A percentile compares a stretch with the other conserved stretches of the same genome.
Evolutionary conservation across 2,113 vertebrate species (phyloP).

Genomic region (Anseranas semipalmata): DNA sequence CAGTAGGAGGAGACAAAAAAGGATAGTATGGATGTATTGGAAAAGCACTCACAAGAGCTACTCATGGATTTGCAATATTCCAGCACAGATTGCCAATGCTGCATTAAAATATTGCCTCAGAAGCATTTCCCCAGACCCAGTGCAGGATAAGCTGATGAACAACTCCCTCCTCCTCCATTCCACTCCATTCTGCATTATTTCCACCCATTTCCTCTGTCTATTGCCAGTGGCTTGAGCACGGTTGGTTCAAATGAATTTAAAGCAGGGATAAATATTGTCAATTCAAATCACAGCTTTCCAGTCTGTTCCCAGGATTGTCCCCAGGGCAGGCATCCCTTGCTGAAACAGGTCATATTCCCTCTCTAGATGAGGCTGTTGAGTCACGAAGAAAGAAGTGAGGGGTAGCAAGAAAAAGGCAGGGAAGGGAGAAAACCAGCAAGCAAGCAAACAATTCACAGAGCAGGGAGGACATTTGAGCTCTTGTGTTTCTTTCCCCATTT

Average conservation of each 20-base stretch:
- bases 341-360: not conserved
- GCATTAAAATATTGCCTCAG: conserved; percentile 61
- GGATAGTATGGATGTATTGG: conserved; percentile 49
- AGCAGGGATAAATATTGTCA: not conserved
- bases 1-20: conserved; percentile 19
- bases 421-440: not conserved
- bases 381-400: not conserved
- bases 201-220: not conserved
- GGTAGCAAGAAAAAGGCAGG: not conserved
- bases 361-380: not conserved
- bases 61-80: conserved; percentile 61
- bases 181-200: not conserved
- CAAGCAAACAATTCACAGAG: not conserved
- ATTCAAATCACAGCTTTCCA: not conserved
- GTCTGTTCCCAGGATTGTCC: not conserved
- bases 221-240: not conserved
- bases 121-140: conserved; percentile 31
- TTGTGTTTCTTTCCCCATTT: conserved; percentile 35
- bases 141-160: not conserved
- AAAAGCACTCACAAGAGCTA: conserved; percentile 43
- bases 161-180: not conserved
- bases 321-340: not conserved
- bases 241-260: conserved; percentile 24
- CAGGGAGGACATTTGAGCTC: not conserved
- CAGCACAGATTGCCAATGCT: conserved; percentile 29